Evolutionary conservation across 2,888 invertebrate genomes (phyloP).

Genomic region (Eilema sororculum): DNA sequence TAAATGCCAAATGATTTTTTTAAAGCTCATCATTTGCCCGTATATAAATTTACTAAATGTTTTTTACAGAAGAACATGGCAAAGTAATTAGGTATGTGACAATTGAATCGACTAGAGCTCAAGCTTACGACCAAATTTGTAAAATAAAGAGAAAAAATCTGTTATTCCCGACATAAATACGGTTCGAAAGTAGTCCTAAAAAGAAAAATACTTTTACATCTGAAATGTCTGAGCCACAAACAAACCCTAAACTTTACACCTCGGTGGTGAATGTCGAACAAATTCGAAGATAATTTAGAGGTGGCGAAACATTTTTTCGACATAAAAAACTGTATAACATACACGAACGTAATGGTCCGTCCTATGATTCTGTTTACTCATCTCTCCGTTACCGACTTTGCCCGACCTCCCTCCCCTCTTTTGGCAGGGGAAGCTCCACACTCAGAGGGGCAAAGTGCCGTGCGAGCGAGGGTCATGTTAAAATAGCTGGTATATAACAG

Average conservation of each 20-base stretch:
- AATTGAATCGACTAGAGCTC: neutral
- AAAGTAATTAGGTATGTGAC: neutral
- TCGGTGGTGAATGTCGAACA: constrained; percentile 34
- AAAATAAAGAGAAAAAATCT: too few relatives aligned
- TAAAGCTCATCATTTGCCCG: neutral
- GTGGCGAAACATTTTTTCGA: constrained; percentile 58
- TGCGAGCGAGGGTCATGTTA: constrained; percentile 31
- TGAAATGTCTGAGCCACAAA: neutral
- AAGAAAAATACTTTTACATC: neutral
- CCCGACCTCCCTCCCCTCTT: constrained; percentile 41
- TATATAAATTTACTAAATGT: neutral
- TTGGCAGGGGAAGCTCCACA: neutral
- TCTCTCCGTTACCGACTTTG: constrained; percentile 50
- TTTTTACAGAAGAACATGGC: neutral
- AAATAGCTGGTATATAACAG: constrained; percentile 57
- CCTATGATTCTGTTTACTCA: constrained; percentile 74
- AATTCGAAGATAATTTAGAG: constrained; percentile 45
- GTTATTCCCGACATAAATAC: too few relatives aligned
- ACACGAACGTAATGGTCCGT: constrained; percentile 73
- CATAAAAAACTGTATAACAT: constrained; percentile 62
- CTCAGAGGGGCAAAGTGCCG: neutral
- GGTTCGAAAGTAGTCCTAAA: neutral
- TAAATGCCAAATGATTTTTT: neutral
- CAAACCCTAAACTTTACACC: constrained; percentile 32
- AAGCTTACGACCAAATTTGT: neutral